Evolutionary conservation across 2,797 vertebrate genomes (phyloP).

Genomic region (Poecilia velifera): DNA sequence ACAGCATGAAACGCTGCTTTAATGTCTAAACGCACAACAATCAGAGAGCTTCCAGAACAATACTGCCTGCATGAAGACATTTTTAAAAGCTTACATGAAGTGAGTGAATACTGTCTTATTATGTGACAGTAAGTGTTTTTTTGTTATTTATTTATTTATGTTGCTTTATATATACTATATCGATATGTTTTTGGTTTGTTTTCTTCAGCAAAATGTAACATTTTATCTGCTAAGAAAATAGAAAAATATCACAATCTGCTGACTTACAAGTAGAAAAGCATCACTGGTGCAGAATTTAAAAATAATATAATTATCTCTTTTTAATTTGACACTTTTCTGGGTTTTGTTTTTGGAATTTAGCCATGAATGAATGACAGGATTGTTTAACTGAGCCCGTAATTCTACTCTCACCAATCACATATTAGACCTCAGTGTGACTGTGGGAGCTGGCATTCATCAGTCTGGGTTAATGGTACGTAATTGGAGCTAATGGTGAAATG

Average conservation of each 20-base stretch:
- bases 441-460: conserved; percentile 32
- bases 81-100: not conserved
- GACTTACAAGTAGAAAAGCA: conserved; percentile 4
- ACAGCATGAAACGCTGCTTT: no score
- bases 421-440: not conserved
- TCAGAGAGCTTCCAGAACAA: no score
- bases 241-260: conserved; percentile 20
- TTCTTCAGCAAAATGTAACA: not conserved
- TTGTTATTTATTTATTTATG: not conserved
- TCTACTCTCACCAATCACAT: not conserved
- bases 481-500: conserved; percentile 26
- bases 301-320: not conserved
- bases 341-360: not conserved
- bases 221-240: not conserved
- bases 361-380: not conserved
- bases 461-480: conserved; percentile 28
- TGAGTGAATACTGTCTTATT: not conserved
- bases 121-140: no score
- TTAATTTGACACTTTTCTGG: not conserved
- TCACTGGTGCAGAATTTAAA: not conserved
- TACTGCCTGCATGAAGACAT: not conserved
- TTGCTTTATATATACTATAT: not conserved
- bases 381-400: not conserved
- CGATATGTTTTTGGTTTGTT: not conserved
- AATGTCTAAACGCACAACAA: no score